Evolutionary conservation across 2,113 vertebrate genomes (phyloP), one percentile per base, ranked within the genome.

Genomic region (Phylloscopus trochilus): DNA sequence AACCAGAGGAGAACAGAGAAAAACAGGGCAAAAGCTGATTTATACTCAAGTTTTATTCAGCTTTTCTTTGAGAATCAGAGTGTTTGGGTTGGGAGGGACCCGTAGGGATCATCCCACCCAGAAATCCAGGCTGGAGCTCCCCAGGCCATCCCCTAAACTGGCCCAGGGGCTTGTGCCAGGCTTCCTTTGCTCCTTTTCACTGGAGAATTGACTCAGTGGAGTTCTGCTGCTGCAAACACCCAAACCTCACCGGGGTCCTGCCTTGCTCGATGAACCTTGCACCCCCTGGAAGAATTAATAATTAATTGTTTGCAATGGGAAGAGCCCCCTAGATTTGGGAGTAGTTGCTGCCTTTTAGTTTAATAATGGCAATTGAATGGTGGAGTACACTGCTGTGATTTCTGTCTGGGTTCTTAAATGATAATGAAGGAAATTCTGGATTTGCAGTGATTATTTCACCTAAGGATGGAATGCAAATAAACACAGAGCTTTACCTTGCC

Each of bases 301-400:
- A 90, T 96, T 41, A 24, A 92, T 85, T 41, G 47, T 23, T 73
- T 92, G 31, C 47, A 49, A 33, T 49, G 83, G 81, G 47, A 77
- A 78, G 35, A 74, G 59, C 46, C 51, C 26, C 72, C n/a, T n/a
- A 83, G 59, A 33, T 90, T 68, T 83, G 59, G 68, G 83, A 85
- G n/a, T 5, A 35, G 35, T 51, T 49, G 46, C 51, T 74, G 68
- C 74, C 18, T 33, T 66, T 59, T 64, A 24, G 31, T 93, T 84
- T 51, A 84, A 35, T 89, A 35, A 91, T 77, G 73, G 39, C 11
- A 49, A 28, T 88, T 74, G 81, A 83, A 86, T 76, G 93, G 59
- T 30, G 56, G 76, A 51, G 77, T n/a, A 23, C 31, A 8, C 10
- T 41, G 59, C 59, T 90, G 55, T 31, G n/a, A 81, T 81, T 81